Base-by-base conservation (phyloP, 2,888 invertebrate genomes). In the Heliconius hortense region DNA sequence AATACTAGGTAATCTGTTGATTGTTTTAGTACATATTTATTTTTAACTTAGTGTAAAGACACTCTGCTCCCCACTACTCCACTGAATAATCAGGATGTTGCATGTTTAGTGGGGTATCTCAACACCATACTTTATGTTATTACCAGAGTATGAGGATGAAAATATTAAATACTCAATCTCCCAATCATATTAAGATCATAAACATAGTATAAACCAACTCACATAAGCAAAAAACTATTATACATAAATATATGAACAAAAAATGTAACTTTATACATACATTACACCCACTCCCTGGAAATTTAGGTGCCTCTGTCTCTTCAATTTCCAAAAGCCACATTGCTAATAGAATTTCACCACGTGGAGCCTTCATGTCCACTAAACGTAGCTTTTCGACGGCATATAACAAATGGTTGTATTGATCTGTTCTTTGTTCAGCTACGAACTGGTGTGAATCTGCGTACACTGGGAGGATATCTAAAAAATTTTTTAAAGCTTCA, bases 281-380 rank as follows among this genome's bases (percentile, higher is more conserved):
- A 81, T 84, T 85, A 74, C 81, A 89, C 75, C 88, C 89, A 15
- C 89, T 92, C 70, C 92, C 91, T 0, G 87, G 86, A 73, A 91
- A 92, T 2, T 87, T 31, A 0, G 91, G 90, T 15, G 94, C 90
- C 60, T 84, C 85, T 21, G 82, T 80, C 68, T 95, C 95, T 78
- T 97, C 97, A 75, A 95, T 96, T 85, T 97, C 97, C 53, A 98
- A 85, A 28, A 97, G 89, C 96, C 97, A 98, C 97, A 98, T 97
- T 35, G 96, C 95, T 70, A 97, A 90, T 81, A 97, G 95, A n/a
- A 96, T 90, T 83, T 96, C 94, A 76, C 96, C 94, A 80, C 96
- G 95, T 0, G 96, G 95, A 0, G 96, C 96, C 28, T 94, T 94
- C 76, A 95, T 92, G 71, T 96, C 95, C 0, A 96, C 93, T 72